phyloP scores from a whole-genome alignment of 2,888 invertebrate genomes.

The Morpho achilles region DNA sequence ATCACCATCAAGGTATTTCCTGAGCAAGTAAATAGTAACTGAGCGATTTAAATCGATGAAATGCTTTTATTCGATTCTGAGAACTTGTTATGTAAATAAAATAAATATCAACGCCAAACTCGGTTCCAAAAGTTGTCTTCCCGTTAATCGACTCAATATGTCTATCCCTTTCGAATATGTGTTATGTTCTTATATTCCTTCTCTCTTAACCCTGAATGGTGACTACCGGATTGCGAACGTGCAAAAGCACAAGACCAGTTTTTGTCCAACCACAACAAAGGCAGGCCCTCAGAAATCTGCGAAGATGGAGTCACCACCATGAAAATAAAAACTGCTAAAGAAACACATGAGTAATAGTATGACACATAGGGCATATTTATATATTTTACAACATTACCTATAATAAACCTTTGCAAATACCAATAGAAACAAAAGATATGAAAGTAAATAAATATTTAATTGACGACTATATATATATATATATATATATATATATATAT shows the following conservation, averaged over 20 bases:
- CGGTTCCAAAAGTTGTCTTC: constrained; percentile 43
- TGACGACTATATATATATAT: too few species aligned
- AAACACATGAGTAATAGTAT: constrained; percentile 13
- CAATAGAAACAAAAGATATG: too few species aligned
- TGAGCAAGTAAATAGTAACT: constrained; percentile 31
- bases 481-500: too few species aligned
- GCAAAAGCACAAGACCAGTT: constrained; percentile 63
- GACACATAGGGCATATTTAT: constrained; percentile 16
- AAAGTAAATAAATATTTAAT: too few species aligned
- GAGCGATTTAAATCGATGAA: constrained; percentile 37
- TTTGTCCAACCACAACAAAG: constrained; percentile 48
- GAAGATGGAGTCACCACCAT: constrained; percentile 33
- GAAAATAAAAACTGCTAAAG: constrained; percentile 20
- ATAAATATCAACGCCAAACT: constrained; percentile 39
- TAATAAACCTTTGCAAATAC: too few species aligned
- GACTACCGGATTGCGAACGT: constrained; percentile 54
- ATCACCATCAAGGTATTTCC: constrained; percentile 27
- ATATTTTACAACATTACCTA: too few species aligned
- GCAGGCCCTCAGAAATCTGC: constrained; percentile 35
- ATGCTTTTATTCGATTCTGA: constrained; percentile 39
- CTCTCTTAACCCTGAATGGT: constrained; percentile 66
- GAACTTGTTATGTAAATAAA: constrained; percentile 51
- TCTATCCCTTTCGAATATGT: constrained; percentile 40
- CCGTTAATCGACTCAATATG: constrained; percentile 57
- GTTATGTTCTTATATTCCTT: constrained; percentile 31